Evolutionary conservation across 2,888 invertebrate species (phyloP).

Genomic region (Digitonthophagus gazella): DNA sequence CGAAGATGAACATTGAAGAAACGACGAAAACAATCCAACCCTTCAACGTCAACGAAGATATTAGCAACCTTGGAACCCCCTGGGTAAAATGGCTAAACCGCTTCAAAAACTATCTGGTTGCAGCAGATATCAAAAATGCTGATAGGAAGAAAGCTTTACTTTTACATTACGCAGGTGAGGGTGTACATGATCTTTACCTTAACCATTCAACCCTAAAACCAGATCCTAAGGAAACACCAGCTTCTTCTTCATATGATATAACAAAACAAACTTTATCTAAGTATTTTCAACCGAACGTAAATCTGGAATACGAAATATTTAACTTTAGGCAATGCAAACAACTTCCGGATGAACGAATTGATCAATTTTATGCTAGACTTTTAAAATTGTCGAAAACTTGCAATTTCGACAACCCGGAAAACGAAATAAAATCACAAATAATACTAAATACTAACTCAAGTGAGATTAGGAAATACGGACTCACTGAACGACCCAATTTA

Average conservation of each 20-base stretch:
- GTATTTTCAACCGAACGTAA: conserved; percentile 7
- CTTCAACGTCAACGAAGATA: conserved; percentile 1
- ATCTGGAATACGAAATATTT: conserved; percentile 14
- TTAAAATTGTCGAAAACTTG: conserved; percentile 4
- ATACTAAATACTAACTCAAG: conserved; percentile 1
- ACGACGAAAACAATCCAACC: not conserved
- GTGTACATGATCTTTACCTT: not conserved
- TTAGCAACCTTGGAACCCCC: conserved; percentile 1
- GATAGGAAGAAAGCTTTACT: conserved; percentile 13
- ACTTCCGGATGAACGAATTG: conserved; percentile 17
- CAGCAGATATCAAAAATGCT: conserved; percentile 10
- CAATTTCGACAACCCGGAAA: not conserved
- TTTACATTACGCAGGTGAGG: conserved; percentile 15
- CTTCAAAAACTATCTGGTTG: conserved; percentile 18
- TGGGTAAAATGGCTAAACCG: conserved; percentile 21
- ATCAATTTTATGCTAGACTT: conserved; percentile 21
- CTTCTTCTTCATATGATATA: not conserved
- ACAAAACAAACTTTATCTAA: not conserved
- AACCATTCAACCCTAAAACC: not conserved
- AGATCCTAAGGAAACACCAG: conserved; percentile 6
- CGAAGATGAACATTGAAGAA: not conserved
- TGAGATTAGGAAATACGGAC: not conserved
- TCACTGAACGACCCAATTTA: not conserved
- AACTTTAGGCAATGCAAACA: conserved; percentile 14
- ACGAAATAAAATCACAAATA: conserved; percentile 2